Evolutionary conservation across 2,113 vertebrate genomes (phyloP), one percentile per base, ranked within the genome.

Genomic region (Ciconia maguari): DNA sequence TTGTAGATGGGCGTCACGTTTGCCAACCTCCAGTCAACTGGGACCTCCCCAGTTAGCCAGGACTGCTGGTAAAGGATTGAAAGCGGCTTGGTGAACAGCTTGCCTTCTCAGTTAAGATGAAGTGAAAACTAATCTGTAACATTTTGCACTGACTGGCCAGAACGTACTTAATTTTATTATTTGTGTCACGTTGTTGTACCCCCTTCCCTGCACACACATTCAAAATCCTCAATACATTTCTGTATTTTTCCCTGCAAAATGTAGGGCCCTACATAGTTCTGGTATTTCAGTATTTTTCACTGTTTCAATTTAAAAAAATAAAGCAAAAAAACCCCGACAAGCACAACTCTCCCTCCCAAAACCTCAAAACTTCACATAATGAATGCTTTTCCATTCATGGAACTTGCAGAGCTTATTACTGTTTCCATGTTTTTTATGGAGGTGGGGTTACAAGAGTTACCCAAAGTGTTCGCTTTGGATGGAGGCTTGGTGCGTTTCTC

Each of bases 371-470:
- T 78, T 70, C 69, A 51, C 29, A 11, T 71, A 84, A 89, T 0
- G 9, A 93, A 49, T 86, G 60, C 24, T 95, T 95, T 97, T 87
- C 91, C 81, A 77, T 82, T 94, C 70, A 65, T 82, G 70, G 87
- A 89, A 84, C 57, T 80, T 91, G 24, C 34, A 82, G 55, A 91
- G 64, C 65, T 93, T 72, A 54, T 81, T 84, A 66, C 32, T 51
- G 9, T 83, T 94, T 95, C 82, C 70, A 46, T 84, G 27, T 79
- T 81, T 92, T 86, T 93, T 72, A 75, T 48, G 36, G n/a, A 52
- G 5, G 3, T 85, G 70, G 21, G 46, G 44, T 80, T 74, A 64
- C 5, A 75, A 57, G 38, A 89, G 27, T 62, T 58, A 64, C 34
- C 52, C 25, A 54, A 34, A 92, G 7, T 61, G 15, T 38, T 83